A percentile compares a stretch with the other conserved stretches of the same genome.
These are phyloP conservation scores for Microcebus murinus DNA, from an alignment of 2,113 vertebrate genomes.

Conservation along the genomic window DNA sequence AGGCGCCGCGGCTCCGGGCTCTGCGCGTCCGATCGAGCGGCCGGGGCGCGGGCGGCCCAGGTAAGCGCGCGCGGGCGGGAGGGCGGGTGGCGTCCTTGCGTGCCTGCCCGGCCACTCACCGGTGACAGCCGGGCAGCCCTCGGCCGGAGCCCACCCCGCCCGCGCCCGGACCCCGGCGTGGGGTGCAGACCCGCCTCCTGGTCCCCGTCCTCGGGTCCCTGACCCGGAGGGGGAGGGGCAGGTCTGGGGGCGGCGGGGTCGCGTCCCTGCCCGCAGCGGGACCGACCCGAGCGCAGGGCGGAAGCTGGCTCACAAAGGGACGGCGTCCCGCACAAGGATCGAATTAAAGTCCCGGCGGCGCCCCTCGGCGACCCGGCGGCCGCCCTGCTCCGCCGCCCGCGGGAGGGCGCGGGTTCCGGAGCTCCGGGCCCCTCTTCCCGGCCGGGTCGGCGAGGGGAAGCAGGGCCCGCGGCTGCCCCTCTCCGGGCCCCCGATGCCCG, in stretches of 20 bases:
- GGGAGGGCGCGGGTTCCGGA: slow-evolving; percentile 18
- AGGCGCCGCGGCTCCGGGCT: slow-evolving; percentile 41
- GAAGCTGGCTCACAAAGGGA: slow-evolving; percentile 73
- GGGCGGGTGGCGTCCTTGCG: neutral
- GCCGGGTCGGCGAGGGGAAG: neutral
- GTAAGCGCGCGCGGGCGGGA: slow-evolving; percentile 38
- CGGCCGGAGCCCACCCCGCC: neutral
- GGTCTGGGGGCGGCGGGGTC: neutral
- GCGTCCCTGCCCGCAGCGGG: neutral
- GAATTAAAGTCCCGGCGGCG: slow-evolving; percentile 48
- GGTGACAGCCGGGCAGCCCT: neutral
- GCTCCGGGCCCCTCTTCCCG: neutral
- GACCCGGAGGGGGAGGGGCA: neutral
- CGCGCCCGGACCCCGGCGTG: neutral
- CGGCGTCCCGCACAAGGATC: slow-evolving; percentile 67
- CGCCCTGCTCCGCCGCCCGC: neutral
- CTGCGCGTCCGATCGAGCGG: neutral
- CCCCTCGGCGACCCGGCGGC: slow-evolving; percentile 39
- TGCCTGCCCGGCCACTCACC: neutral
- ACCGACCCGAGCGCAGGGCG: neutral
- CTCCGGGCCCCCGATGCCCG: neutral
- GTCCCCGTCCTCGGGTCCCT: neutral
- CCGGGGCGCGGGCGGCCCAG: slow-evolving; percentile 32
- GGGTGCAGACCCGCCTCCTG: neutral
- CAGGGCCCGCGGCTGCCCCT: neutral